Percentiles rank a stretch among this genome's conserved stretches.
These are phyloP conservation scores for Drosophila mimetica DNA, from an alignment of 2,888 invertebrate species.

Conservation along the genomic window DNA sequence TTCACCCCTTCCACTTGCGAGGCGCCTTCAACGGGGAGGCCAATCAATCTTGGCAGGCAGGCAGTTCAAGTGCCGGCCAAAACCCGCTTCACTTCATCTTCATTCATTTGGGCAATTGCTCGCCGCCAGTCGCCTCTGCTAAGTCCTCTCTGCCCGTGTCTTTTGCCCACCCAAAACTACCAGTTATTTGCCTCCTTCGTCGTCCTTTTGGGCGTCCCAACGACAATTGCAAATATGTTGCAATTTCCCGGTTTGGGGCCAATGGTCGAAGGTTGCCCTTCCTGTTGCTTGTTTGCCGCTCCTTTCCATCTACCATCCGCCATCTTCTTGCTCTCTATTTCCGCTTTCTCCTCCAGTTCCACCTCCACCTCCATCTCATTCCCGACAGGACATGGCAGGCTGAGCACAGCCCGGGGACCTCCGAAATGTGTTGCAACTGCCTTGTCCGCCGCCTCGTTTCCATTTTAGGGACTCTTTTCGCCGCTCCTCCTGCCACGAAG, in stretches of 20 bases:
- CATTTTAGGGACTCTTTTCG: background rate
- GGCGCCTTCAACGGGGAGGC: constrained; percentile 30
- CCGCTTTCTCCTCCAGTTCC: background rate
- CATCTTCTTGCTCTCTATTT: constrained; percentile 3
- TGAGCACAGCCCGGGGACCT: constrained; percentile 38
- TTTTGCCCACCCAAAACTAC: background rate
- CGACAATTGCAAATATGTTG: constrained; percentile 78
- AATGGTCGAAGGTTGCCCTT: constrained; percentile 26
- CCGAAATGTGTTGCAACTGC: constrained; percentile 51
- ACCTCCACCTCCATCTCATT: background rate
- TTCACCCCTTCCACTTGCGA: constrained; percentile 12
- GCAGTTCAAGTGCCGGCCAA: constrained; percentile 45
- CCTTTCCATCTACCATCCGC: background rate
- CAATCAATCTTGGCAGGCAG: constrained; percentile 62
- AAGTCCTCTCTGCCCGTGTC: background rate
- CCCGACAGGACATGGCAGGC: constrained; percentile 44
- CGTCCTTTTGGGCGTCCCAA: constrained; percentile 28
- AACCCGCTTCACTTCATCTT: constrained; percentile 65
- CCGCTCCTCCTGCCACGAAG: constrained; percentile 47
- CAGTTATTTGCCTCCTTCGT: background rate
- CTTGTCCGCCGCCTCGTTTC: constrained; percentile 11
- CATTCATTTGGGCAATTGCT: constrained; percentile 74
- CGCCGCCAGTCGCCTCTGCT: constrained; percentile 30
- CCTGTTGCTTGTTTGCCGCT: constrained; percentile 28
- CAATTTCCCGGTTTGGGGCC: constrained; percentile 59